phyloP scores from a whole-genome alignment of 2,888 invertebrate species.

The Tenthredo scrophulariae region DNA sequence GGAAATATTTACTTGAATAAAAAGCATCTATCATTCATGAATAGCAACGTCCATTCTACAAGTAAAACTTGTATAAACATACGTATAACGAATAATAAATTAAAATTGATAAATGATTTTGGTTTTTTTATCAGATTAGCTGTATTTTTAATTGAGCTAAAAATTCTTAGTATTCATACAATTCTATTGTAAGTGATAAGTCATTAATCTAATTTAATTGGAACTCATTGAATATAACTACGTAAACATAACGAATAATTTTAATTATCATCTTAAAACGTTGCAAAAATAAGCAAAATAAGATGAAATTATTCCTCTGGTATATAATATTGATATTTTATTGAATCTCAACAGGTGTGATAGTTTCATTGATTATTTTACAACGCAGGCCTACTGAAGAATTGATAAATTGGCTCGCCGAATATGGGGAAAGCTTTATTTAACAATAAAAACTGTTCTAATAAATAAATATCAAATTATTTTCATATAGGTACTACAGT shows the following conservation, averaged over 20 bases:
- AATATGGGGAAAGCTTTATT: background rate
- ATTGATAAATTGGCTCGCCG: background rate
- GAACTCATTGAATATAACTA: background rate
- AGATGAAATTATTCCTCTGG: background rate
- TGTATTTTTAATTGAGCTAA: conserved; percentile 8
- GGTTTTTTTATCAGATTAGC: background rate
- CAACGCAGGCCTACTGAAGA: background rate
- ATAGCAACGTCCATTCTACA: background rate
- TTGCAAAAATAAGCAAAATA: background rate
- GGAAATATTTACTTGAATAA: background rate
- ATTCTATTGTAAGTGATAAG: background rate
- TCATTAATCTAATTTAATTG: too few relatives aligned
- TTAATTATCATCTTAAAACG: background rate
- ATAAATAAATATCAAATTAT: conserved; percentile 50
- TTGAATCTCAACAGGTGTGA: conserved; percentile 34
- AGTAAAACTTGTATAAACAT: background rate
- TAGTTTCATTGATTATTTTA: conserved; percentile 24
- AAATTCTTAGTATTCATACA: background rate
- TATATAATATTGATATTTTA: conserved; percentile 32
- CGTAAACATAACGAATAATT: background rate
- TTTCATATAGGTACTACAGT: conserved; percentile 45
- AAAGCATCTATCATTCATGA: background rate
- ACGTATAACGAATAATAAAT: background rate
- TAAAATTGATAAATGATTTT: background rate
- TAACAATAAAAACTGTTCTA: conserved; percentile 1